These are phyloP conservation scores for Mormyrus hasselquistii DNA, from an alignment of 2,797 vertebrate species.

Conservation along the genomic window DNA sequence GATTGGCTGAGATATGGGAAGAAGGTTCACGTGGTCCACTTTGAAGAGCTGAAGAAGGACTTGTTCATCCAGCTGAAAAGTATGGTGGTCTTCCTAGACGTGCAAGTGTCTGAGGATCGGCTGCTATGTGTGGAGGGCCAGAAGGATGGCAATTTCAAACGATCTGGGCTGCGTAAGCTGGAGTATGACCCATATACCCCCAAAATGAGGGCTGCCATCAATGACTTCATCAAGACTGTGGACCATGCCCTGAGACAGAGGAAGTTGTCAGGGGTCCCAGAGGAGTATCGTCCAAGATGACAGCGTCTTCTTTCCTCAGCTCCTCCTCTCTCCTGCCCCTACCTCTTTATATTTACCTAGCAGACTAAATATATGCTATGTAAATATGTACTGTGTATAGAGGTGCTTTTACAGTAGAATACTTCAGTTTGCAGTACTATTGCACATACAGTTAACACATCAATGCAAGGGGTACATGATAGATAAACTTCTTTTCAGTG, in stretches of 20 bases:
- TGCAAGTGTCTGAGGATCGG: constrained; percentile 75
- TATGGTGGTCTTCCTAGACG: constrained; percentile 79
- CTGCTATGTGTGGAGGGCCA: constrained; percentile 94
- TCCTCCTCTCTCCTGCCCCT: not conserved
- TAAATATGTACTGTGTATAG: not conserved
- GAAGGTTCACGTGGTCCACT: constrained; percentile 84
- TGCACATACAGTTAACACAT: not conserved
- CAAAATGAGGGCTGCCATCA: constrained; percentile 76
- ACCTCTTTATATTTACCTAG: constrained; percentile 21
- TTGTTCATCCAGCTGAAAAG: constrained; percentile 80
- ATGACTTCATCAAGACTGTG: constrained; percentile 79
- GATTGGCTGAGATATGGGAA: constrained; percentile 91
- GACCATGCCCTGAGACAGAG: constrained; percentile 70
- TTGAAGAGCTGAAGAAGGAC: constrained; percentile 83
- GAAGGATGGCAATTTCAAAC: constrained; percentile 95
- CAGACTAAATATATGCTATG: not conserved
- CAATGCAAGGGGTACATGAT: too few relatives aligned
- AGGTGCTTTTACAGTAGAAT: constrained; percentile 13
- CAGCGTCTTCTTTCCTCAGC: constrained; percentile 31
- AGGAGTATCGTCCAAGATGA: constrained; percentile 92
- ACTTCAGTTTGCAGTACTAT: constrained; percentile 21
- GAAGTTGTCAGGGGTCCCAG: constrained; percentile 79
- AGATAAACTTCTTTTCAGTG: not conserved
- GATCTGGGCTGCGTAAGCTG: constrained; percentile 84
- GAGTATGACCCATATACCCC: constrained; percentile 89